These are phyloP conservation scores for Sebastes oblongus DNA, from an alignment of 2,797 vertebrate species.

Conservation along the genomic window DNA sequence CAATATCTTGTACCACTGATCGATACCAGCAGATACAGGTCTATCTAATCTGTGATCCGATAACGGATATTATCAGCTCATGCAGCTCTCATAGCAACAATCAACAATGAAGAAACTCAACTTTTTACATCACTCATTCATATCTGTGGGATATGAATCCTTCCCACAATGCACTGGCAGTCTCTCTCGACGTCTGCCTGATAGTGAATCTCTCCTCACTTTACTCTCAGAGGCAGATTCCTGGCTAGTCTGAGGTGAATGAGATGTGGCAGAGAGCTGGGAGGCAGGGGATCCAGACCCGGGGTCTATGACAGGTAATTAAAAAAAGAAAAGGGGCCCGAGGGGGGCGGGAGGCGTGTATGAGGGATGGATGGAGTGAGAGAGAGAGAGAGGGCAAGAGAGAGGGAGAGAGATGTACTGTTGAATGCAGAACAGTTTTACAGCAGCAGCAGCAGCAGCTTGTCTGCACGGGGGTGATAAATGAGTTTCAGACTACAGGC, in stretches of 20 bases:
- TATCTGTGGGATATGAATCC: not conserved
- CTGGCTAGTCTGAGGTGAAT: constrained; percentile 25
- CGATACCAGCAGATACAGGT: not conserved
- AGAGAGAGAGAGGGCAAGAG: constrained; percentile 5
- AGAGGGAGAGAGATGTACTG: constrained; percentile 29
- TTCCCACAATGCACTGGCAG: not conserved
- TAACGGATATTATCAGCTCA: not conserved
- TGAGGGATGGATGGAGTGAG: constrained; percentile 17
- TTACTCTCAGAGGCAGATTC: not conserved
- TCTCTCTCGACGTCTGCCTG: not conserved
- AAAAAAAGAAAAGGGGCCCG: constrained; percentile 37
- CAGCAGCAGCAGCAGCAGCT: constrained; percentile 6
- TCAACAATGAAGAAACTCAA: not conserved
- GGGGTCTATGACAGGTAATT: constrained; percentile 46
- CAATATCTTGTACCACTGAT: not conserved
- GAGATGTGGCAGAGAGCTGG: constrained; percentile 18
- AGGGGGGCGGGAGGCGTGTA: not conserved
- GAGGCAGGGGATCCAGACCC: constrained; percentile 7
- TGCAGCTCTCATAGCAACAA: not conserved
- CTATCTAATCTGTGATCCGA: not conserved
- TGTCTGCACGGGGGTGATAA: constrained; percentile 43
- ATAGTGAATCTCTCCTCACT: not conserved
- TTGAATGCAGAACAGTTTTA: constrained; percentile 40
- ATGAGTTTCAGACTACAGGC: constrained; percentile 36
- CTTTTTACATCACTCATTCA: not conserved